phyloP scores from a whole-genome alignment of 2,888 invertebrate species.

The Ormia ochracea region DNA sequence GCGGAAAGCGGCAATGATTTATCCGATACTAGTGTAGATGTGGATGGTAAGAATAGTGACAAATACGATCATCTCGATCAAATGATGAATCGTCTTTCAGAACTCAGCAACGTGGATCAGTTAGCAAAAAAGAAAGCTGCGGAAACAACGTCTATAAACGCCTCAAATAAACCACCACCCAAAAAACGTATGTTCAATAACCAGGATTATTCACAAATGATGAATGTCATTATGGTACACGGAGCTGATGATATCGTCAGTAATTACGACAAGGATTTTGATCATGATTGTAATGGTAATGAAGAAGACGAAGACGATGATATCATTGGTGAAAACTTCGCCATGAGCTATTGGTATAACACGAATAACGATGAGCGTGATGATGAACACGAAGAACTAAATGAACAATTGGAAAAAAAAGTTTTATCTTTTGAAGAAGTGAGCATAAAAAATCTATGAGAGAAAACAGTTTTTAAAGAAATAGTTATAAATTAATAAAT shows the following conservation, averaged over 20 bases:
- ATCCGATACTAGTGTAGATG: slow-evolving; percentile 11
- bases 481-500: too few species aligned
- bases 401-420: slow-evolving; percentile 32
- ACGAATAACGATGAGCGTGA: slow-evolving; percentile 24
- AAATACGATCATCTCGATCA: slow-evolving; percentile 57
- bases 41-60: background rate
- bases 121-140: background rate
- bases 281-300: background rate
- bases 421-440: slow-evolving; percentile 31
- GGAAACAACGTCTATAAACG: background rate
- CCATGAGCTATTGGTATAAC: slow-evolving; percentile 66
- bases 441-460: too few species aligned
- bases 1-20: slow-evolving; percentile 12
- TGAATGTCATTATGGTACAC: slow-evolving; percentile 74
- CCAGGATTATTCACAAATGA: slow-evolving; percentile 66
- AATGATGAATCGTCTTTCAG: slow-evolving; percentile 67
- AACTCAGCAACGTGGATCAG: slow-evolving; percentile 9
- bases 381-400: slow-evolving; percentile 32
- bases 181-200: slow-evolving; percentile 65
- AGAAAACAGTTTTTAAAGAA: too few species aligned
- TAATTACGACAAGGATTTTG: slow-evolving; percentile 63
- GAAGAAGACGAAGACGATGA: slow-evolving; percentile 61
- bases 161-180: slow-evolving; percentile 37
- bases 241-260: slow-evolving; percentile 69
- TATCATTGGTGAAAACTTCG: slow-evolving; percentile 63